Base-by-base conservation (phyloP, 1,140 invertebrate genomes). In the Ectropis grisescens region DNA sequence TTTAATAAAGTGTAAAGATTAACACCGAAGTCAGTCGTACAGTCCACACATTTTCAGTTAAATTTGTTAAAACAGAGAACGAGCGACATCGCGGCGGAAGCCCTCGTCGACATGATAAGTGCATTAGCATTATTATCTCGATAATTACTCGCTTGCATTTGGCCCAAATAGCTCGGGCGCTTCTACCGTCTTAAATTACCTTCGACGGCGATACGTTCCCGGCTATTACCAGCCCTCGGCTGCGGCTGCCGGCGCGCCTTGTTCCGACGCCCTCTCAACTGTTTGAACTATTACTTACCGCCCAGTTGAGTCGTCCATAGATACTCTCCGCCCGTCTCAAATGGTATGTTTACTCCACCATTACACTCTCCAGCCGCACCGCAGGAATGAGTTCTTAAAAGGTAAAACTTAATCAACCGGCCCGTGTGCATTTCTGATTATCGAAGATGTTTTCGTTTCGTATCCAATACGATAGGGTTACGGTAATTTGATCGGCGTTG, bases 81-180 rank as follows among this genome's bases (percentile, higher is more conserved):
- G 34, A 54, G 39, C 46, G 44, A 27, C 39, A 42, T 37, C 45
- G 54, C 61, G 58, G 47, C 70, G 75, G 75, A 80, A 76, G 62
- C 64, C 64, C 52, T 65, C 66, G 66, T 71, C 67, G 72, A 72
- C 70, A 74, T 62, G 71, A 80, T 80, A 80, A 80, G 72, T 75
- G 70, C 72, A 78, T 80, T 80, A 80, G 75, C 71, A 80, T 80
- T 80, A 75, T 72, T 80, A 80, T 80, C 75, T 67, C 58, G 50
- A 78, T 78, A 78, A 80, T 80, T 80, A 75, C 71, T 75, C 65
- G 64, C 66, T 70, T 76, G 71, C 75, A 76, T 76, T 80, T 70
- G 66, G 58, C 58, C 71, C 61, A 64, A 80, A 75, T 75, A 70
- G 67, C 59, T 52, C 42, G 47, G 56, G 61, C 55, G 68, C 56